phyloP scores from a whole-genome alignment of 2,797 vertebrate genomes.

The Crypturellus tataupa region DNA sequence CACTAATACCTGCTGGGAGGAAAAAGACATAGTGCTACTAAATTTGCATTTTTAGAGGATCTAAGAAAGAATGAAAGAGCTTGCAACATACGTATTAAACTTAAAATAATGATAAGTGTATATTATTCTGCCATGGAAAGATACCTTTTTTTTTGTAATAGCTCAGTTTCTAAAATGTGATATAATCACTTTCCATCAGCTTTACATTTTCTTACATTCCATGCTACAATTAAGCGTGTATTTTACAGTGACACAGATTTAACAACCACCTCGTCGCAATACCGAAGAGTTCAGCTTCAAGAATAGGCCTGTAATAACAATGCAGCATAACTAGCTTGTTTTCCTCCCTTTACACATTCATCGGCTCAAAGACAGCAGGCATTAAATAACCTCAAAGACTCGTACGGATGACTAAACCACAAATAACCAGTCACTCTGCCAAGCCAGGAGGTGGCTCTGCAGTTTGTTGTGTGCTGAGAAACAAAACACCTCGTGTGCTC shows the following conservation, averaged over 20 bases:
- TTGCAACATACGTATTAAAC: neutral
- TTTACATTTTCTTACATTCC: neutral
- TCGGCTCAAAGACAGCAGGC: neutral
- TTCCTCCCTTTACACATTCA: neutral
- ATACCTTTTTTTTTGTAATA: neutral
- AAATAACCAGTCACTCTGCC: neutral
- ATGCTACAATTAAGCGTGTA: neutral
- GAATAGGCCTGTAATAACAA: neutral
- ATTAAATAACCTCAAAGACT: neutral
- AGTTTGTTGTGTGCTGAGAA: neutral
- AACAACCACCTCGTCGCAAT: conserved; percentile 4
- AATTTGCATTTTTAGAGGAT: neutral
- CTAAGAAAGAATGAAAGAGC: neutral
- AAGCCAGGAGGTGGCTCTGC: neutral
- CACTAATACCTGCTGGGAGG: neutral
- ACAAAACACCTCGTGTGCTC: neutral
- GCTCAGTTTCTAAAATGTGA: neutral
- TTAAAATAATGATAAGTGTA: neutral
- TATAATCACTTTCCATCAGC: neutral
- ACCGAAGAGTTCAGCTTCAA: conserved; percentile 2
- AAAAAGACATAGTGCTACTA: neutral
- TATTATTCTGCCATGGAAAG: neutral
- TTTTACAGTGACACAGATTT: conserved; percentile 51
- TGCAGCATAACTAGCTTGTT: neutral
- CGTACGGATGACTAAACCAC: neutral